Percentiles rank a stretch among this genome's conserved stretches.
These are phyloP conservation scores for Seira musarum DNA, from an alignment of 2,888 invertebrate genomes.

Conservation along the genomic window DNA sequence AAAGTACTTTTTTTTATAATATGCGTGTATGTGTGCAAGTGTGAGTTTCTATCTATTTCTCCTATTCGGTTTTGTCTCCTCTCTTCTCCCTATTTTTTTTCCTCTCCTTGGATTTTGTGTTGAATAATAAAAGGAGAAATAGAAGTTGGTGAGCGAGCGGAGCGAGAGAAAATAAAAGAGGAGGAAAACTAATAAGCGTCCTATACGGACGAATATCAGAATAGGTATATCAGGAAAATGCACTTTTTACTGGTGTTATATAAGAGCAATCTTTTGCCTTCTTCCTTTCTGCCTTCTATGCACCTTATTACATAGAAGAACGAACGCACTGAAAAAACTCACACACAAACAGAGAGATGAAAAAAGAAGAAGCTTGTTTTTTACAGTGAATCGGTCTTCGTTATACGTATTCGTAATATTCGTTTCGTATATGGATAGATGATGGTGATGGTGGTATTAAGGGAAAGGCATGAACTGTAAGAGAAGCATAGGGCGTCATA, in stretches of 20 bases:
- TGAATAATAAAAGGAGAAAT: slow-evolving; percentile 56
- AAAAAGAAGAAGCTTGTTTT: slow-evolving; percentile 12
- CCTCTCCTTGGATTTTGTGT: slow-evolving; percentile 37
- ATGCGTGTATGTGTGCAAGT: slow-evolving; percentile 49
- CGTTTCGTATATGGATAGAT: background rate
- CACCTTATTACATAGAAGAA: slow-evolving; percentile 53
- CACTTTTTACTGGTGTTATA: slow-evolving; percentile 62
- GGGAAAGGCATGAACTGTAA: too few relatives aligned
- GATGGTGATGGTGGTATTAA: background rate
- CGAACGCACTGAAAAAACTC: slow-evolving; percentile 35
- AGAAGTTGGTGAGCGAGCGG: background rate
- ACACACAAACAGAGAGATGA: slow-evolving; percentile 46
- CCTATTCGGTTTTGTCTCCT: slow-evolving; percentile 53
- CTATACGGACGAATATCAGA: slow-evolving; percentile 63
- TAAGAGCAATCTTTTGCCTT: background rate
- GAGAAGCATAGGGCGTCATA: too few relatives aligned
- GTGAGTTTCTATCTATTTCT: slow-evolving; percentile 41
- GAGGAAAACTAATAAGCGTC: slow-evolving; percentile 61
- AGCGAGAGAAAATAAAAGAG: slow-evolving; percentile 37
- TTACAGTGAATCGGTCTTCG: background rate
- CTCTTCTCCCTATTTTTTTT: slow-evolving; percentile 16
- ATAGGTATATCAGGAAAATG: slow-evolving; percentile 61
- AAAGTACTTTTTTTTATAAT: slow-evolving; percentile 58
- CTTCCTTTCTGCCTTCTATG: slow-evolving; percentile 13
- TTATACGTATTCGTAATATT: background rate